Base-by-base conservation (phyloP, 64 coral and sea anemone species). In the Dendronephthya gigantea region DNA sequence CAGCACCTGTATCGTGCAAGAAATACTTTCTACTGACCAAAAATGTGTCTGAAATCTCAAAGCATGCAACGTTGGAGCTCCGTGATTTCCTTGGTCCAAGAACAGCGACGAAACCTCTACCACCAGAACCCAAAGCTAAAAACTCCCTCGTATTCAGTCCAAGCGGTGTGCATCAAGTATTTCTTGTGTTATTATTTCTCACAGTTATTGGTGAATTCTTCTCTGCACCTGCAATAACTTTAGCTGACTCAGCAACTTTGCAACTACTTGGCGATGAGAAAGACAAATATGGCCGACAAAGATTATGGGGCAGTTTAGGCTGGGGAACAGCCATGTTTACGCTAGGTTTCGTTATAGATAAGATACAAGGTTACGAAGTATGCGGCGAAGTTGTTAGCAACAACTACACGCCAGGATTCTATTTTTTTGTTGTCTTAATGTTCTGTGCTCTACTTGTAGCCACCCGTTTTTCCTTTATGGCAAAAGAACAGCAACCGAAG, bases 351-450 rank as follows among this genome's bases (percentile, higher is more conserved):
- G 87, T 98, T 29, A 98, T 98, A 25, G 95, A 98, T 40, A 91
- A 85, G 40, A 91, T 98, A 49, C 82, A 93, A 90, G 95, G 95
- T 74, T 92, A 93, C 1, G 95, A 98, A 88, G 88, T 98, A 30
- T 98, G 95, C 47, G 95, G 95, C 35, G 95, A 98, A 85, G 91
- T 88, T 27, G 91, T 98, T 49, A 98, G 95, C 69, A 92, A 98
- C 65, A 93, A 98, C 48, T 98, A 98, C 87, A 98, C 95, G 0
- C 81, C 93, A 9, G 95, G 89, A n/a, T 98, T 98, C 85, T 98
- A 98, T 93, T 98, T 92, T 81, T 98, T 98, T 90, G 92, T 92
- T 32, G 90, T 98, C 19, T 91, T 98, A 50, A 98, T 98, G 95
- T 86, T 75, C 39, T 93, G 95, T 45, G 95, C 95, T 82, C 48